Evolutionary conservation across 1,140 invertebrate species (phyloP).

Genomic region (Teleopsis dalmanni): DNA sequence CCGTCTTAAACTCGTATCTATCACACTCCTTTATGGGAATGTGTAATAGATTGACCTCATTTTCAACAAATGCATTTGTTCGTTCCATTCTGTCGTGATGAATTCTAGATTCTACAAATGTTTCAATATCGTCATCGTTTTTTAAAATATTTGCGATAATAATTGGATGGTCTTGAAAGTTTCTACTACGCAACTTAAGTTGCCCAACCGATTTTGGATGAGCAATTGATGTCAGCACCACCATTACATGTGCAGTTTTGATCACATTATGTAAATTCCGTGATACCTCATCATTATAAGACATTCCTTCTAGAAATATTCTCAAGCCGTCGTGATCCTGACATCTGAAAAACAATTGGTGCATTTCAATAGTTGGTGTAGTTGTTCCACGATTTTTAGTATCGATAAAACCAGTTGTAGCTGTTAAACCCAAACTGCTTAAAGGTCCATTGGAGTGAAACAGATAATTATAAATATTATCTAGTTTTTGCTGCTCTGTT

Average conservation of each 20-base stretch:
- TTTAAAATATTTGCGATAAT: slow-evolving; percentile 66
- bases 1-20: slow-evolving; percentile 34
- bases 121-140: slow-evolving; percentile 55
- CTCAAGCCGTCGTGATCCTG: slow-evolving; percentile 13
- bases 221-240: neutral
- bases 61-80: slow-evolving; percentile 53
- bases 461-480: slow-evolving; percentile 25
- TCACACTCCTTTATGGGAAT: slow-evolving; percentile 56
- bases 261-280: neutral
- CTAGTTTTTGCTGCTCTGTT: slow-evolving; percentile 19
- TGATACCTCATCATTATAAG: neutral
- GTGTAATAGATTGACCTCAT: slow-evolving; percentile 49
- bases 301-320: slow-evolving; percentile 12
- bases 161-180: slow-evolving; percentile 63
- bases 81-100: slow-evolving; percentile 51
- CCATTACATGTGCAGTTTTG: neutral
- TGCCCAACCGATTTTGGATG: slow-evolving; percentile 61
- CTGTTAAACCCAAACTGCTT: slow-evolving; percentile 45
- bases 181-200: slow-evolving; percentile 54
- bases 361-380: slow-evolving; percentile 36
- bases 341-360: slow-evolving; percentile 21
- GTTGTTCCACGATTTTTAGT: slow-evolving; percentile 34
- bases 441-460: slow-evolving; percentile 44
- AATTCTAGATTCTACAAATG: slow-evolving; percentile 59
- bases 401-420: slow-evolving; percentile 24